These are phyloP conservation scores for Polydrusus tereticollis DNA, from an alignment of 2,888 invertebrate species.

Conservation along the genomic window DNA sequence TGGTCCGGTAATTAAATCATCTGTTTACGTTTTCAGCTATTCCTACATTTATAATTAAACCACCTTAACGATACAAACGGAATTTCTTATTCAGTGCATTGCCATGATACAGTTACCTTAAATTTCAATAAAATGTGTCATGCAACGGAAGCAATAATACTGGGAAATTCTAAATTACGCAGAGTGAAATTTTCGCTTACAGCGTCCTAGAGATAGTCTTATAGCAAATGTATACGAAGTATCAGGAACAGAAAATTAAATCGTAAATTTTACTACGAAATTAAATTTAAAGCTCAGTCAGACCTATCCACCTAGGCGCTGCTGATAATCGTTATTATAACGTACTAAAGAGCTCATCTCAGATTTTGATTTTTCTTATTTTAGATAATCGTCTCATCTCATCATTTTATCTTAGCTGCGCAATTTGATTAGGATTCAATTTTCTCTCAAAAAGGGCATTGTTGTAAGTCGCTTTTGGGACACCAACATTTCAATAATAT, in stretches of 20 bases:
- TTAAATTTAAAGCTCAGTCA: conserved; percentile 6
- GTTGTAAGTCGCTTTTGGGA: no score
- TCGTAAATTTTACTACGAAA: conserved; percentile 8
- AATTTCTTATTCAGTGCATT: conserved; percentile 30
- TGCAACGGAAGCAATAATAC: conserved; percentile 36
- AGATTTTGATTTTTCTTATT: background rate
- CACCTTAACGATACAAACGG: conserved; percentile 10
- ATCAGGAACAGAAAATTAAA: conserved; percentile 11
- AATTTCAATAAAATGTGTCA: conserved; percentile 33
- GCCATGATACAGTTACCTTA: conserved; percentile 18
- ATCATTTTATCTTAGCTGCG: no score
- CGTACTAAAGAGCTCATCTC: background rate
- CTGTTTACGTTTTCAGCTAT: background rate
- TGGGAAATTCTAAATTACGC: conserved; percentile 24
- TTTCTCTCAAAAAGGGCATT: no score
- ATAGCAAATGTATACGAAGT: background rate
- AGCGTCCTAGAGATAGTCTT: conserved; percentile 2
- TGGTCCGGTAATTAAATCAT: background rate
- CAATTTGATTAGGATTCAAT: no score
- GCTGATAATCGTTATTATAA: background rate
- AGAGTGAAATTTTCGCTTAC: conserved; percentile 35
- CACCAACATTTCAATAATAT: no score
- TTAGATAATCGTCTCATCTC: no score
- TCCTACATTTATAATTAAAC: conserved; percentile 22
- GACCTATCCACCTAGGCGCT: background rate